A percentile compares a stretch with the other conserved stretches of the same genome.
phyloP scores from a whole-genome alignment of 2,797 vertebrate genomes.

The Lutjanus campechanus region DNA sequence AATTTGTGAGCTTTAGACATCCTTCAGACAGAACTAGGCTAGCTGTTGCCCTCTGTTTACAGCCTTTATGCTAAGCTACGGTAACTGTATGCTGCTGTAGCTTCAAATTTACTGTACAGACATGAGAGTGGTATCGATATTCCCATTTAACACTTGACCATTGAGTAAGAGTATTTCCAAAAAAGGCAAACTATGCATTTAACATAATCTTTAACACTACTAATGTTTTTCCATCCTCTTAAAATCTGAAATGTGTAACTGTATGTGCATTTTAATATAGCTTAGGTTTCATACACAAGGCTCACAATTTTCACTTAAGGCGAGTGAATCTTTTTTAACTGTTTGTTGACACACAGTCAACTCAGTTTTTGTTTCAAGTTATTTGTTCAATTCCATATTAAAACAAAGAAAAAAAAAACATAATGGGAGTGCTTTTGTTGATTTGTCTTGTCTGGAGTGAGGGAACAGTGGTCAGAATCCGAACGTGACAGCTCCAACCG shows the following conservation, averaged over 20 bases:
- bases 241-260: constrained; percentile 28
- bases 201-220: constrained; percentile 4
- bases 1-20: not conserved
- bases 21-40: not conserved
- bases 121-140: constrained; percentile 13
- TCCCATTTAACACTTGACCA: constrained; percentile 1
- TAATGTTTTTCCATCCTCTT: constrained; percentile 28
- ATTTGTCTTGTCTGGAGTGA: constrained; percentile 60
- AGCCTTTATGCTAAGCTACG: constrained; percentile 13
- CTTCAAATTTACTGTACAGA: constrained; percentile 19
- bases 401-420: constrained; percentile 40
- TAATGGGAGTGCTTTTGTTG: constrained; percentile 74
- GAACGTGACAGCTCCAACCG: constrained; percentile 54
- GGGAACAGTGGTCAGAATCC: constrained; percentile 74
- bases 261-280: constrained; percentile 71
- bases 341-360: constrained; percentile 34
- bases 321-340: constrained; percentile 68
- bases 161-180: constrained; percentile 25
- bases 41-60: not conserved
- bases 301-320: constrained; percentile 79
- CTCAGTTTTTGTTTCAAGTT: constrained; percentile 77
- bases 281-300: constrained; percentile 74
- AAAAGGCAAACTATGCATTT: constrained; percentile 26
- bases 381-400: constrained; percentile 73
- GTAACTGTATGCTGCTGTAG: constrained; percentile 1